Evolutionary conservation across 2,888 invertebrate species (phyloP), one percentile per base, ranked within the genome.

Genomic region (Boloria selene): DNA sequence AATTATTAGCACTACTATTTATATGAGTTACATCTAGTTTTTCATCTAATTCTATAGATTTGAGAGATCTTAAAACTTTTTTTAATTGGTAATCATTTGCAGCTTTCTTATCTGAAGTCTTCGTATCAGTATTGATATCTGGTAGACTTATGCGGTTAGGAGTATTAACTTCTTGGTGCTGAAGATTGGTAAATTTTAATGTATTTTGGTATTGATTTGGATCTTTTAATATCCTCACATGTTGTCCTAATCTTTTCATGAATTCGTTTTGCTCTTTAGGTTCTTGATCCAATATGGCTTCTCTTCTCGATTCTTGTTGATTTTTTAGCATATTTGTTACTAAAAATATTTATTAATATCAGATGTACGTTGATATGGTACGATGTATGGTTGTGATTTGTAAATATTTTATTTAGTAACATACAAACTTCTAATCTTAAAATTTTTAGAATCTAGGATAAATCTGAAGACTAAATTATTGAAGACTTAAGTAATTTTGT

Each of bases 231-330:
- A 76, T 38, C 69, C 78, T 78, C 0, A 85, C 16, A 52, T 84
- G 80, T 55, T 82, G 78, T 3, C 72, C 65, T 3, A 80, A 13
- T 0, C 67, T 44, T 42, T 74, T 75, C 4, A 73, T 51, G 0
- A 80, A n/a, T 1, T 73, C 72, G 0, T 42, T 26, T 4, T 77
- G 75, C 0, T 81, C 77, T 10, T 53, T 73, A 2, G 52, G 0
- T 22, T 18, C 44, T 1, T 67, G 61, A 4, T 74, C 75, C 0
- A 79, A 76, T 7, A 65, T 68, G 0, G 78, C 4, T 72, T 83
- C 75, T 22, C 22, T 22, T 22, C 22, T 3, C 3, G 22, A 13
- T 83, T 70, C 64, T 74, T 65, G 10, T 82, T 65, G 1, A 79
- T 82, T 80, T 13, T 38, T 50, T 13, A 18, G 18, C 4, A 10